Evolutionary conservation across 2,888 invertebrate species (phyloP).

Genomic region (Megalurothrips usitatus): DNA sequence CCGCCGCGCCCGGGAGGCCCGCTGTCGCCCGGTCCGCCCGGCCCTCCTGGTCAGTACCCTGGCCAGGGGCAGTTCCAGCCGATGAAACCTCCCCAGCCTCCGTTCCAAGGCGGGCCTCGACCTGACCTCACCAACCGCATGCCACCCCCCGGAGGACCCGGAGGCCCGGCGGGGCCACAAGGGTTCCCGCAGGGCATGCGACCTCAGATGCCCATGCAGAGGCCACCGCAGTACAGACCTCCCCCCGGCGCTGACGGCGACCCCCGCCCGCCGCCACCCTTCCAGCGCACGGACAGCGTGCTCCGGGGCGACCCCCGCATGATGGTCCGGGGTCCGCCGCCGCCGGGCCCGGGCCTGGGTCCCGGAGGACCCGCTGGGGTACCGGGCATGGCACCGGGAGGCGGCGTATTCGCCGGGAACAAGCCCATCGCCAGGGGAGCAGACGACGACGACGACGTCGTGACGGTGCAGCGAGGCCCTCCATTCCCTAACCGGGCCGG

Average conservation of each 20-base stretch:
- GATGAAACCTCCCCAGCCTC: neutral
- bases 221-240: neutral
- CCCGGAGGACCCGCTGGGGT: neutral
- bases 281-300: conserved; percentile 11
- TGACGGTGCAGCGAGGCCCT: neutral
- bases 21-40: neutral
- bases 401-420: neutral
- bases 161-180: neutral
- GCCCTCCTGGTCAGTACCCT: neutral
- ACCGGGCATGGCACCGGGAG: neutral
- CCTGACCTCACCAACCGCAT: conserved; percentile 17
- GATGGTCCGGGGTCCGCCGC: neutral
- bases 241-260: neutral
- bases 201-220: neutral
- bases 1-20: neutral
- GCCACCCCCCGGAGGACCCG: neutral
- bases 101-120: conserved; percentile 2
- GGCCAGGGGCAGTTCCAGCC: neutral
- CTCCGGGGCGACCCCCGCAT: neutral
- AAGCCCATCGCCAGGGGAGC: neutral
- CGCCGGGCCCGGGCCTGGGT: neutral
- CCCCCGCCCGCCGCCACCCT: neutral
- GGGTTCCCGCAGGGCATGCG: conserved; percentile 1
- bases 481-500: neutral
- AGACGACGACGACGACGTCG: conserved; percentile 7